These are phyloP conservation scores for Macroramphosus scolopax DNA, from an alignment of 2,797 vertebrate genomes.

Conservation along the genomic window DNA sequence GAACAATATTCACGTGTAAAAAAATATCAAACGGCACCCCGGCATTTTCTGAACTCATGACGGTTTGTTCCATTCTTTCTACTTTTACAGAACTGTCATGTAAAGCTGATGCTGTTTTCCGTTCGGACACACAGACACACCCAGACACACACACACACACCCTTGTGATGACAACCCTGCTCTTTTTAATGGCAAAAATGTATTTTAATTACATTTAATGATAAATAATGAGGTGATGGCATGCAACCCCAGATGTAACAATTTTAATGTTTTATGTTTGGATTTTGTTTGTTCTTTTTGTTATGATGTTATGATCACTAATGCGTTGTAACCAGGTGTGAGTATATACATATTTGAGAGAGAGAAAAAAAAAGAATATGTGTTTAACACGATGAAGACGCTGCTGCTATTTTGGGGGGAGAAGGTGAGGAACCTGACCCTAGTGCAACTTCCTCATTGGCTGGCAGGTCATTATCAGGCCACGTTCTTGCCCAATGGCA, in stretches of 20 bases:
- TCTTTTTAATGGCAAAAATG: slow-evolving; percentile 79
- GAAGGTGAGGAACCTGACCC: slow-evolving; percentile 54
- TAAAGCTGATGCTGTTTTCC: slow-evolving; percentile 67
- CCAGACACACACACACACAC: slow-evolving; percentile 46
- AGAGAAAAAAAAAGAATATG: slow-evolving; percentile 50
- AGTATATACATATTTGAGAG: slow-evolving; percentile 76
- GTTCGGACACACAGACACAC: slow-evolving; percentile 50
- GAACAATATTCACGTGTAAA: slow-evolving; percentile 83
- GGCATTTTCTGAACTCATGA: slow-evolving; percentile 66
- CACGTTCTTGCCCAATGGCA: slow-evolving; percentile 40
- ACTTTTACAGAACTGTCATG: slow-evolving; percentile 68
- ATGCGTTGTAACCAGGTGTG: slow-evolving; percentile 81
- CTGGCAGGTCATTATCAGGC: slow-evolving; percentile 54
- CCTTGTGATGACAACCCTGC: slow-evolving; percentile 79
- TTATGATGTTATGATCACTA: slow-evolving; percentile 80
- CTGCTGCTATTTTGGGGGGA: slow-evolving; percentile 70
- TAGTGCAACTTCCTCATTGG: slow-evolving; percentile 46
- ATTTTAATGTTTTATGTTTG: slow-evolving; percentile 75
- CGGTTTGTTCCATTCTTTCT: slow-evolving; percentile 61
- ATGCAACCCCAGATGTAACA: slow-evolving; percentile 83
- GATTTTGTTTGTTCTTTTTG: slow-evolving; percentile 60
- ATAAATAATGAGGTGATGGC: slow-evolving; percentile 81
- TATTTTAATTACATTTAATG: slow-evolving; percentile 83
- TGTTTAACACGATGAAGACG: slow-evolving; percentile 67
- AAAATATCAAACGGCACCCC: slow-evolving; percentile 71